These are phyloP conservation scores for Oxyura jamaicensis DNA, from an alignment of 2,113 vertebrate species.

Conservation along the genomic window DNA sequence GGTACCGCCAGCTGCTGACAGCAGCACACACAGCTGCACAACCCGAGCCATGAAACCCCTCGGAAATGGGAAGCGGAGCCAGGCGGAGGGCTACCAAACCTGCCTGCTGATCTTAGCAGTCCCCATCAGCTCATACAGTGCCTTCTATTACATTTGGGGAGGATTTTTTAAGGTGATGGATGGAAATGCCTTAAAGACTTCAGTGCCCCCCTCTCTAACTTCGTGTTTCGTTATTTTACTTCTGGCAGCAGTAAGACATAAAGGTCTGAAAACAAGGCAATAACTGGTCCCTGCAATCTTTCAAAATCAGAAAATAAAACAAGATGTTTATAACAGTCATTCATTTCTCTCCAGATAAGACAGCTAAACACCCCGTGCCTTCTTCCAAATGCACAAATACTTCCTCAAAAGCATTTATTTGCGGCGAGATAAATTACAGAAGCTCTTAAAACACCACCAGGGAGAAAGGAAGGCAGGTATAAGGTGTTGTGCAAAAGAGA, in stretches of 20 bases:
- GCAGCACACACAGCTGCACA: not conserved
- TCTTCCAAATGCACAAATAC: not conserved
- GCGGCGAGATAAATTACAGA: not conserved
- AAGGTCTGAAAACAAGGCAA: not conserved
- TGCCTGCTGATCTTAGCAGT: not conserved
- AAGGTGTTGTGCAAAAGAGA: not conserved
- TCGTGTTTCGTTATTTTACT: not conserved
- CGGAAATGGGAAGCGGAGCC: not conserved
- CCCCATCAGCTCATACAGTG: not conserved
- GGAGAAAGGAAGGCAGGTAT: not conserved
- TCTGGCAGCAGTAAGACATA: not conserved
- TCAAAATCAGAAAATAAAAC: not conserved
- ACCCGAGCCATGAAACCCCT: not conserved
- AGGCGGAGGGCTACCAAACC: not conserved
- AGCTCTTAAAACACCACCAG: not conserved
- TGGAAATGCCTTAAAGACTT: not conserved
- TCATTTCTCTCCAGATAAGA: not conserved
- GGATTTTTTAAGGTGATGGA: not conserved
- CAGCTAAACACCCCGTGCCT: not conserved
- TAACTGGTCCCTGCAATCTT: not conserved
- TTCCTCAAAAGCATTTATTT: not conserved
- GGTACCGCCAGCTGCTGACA: not conserved
- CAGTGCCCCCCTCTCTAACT: accelerated
- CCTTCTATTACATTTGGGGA: not conserved
- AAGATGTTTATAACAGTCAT: not conserved